Base-by-base conservation (phyloP, 2,888 invertebrate genomes). In the Philonicus albiceps region DNA sequence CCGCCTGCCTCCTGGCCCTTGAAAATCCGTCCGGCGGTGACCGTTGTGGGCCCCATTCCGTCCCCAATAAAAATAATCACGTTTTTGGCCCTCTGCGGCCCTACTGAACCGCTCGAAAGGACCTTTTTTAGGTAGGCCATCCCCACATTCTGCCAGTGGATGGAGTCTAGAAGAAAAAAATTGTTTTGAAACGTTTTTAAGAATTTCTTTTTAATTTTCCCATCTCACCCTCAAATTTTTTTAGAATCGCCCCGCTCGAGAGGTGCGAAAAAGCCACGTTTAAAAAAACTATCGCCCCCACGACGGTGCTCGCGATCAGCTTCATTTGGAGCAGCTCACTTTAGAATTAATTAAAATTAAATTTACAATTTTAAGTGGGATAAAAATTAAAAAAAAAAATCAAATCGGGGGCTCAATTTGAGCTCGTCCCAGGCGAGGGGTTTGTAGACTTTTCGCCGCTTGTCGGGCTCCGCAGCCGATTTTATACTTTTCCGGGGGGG, bases 11-110 rank as follows among this genome's bases (percentile, higher is more conserved):
- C 89, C 87, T 92, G 92, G 0, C 95, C 95, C 89, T 94, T 94
- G 89, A 93, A 94, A 88, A 95, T 95, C 88, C 95, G 92, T 0
- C 94, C 95, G 1, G 95, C 94, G 2, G 95, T 94, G 86, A 95
- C 92, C 0, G 95, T 94, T 3, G 94, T 93, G 85, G 95, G 88
- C 4, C 95, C 95, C 95, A 95, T 95, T 3, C 95, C 95, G 90
- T 95, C 95, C 0, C 95, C 95, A 74, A 95, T 91, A 89, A 95
- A 95, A 13, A 95, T 90, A 83, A 95, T 94, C 30, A 95, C 93
- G 89, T 95, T 95, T 90, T 94, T 94, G 1, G 95, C 95, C 87
- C 92, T 92, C 19, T 88, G 87, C 64, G 90, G 89, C 0, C 87
- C 89, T 30, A 81, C 27, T 2, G 22, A 16, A 2, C 8, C 1